These are phyloP conservation scores for Arvicanthis niloticus DNA, from an alignment of 2,113 vertebrate genomes.

Conservation along the genomic window DNA sequence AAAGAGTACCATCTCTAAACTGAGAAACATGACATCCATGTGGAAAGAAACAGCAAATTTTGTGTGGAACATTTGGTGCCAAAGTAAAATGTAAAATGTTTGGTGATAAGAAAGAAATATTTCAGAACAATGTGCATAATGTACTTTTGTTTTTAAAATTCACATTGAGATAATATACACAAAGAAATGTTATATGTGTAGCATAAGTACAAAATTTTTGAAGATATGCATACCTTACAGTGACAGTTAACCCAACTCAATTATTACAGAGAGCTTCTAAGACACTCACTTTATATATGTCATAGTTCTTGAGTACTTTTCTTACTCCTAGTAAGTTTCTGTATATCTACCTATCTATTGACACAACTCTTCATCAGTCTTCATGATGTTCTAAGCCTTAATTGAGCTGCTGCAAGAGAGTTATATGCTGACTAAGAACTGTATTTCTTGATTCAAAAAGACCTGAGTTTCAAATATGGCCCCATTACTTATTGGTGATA, in stretches of 20 bases:
- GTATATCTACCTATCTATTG: neutral
- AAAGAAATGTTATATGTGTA: neutral
- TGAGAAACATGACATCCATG: neutral
- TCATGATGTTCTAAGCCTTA: neutral
- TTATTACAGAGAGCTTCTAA: neutral
- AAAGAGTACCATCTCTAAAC: neutral
- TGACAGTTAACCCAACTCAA: neutral
- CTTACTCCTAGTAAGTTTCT: neutral
- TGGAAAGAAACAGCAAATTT: neutral
- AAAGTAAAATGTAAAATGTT: conserved; percentile 28
- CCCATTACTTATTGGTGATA: neutral
- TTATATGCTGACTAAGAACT: neutral
- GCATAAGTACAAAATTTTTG: neutral
- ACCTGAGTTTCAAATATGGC: neutral
- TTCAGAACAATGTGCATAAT: neutral
- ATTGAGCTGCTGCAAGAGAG: neutral
- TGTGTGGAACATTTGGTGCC: neutral
- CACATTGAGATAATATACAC: neutral
- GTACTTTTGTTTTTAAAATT: conserved; percentile 10
- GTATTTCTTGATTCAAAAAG: neutral
- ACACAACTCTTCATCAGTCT: neutral
- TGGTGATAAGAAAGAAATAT: neutral
- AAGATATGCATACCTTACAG: neutral
- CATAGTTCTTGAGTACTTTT: neutral
- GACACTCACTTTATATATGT: neutral